Conservation (phyloP, 2,888 invertebrate genomes). For the Atherix ibis region DNA sequence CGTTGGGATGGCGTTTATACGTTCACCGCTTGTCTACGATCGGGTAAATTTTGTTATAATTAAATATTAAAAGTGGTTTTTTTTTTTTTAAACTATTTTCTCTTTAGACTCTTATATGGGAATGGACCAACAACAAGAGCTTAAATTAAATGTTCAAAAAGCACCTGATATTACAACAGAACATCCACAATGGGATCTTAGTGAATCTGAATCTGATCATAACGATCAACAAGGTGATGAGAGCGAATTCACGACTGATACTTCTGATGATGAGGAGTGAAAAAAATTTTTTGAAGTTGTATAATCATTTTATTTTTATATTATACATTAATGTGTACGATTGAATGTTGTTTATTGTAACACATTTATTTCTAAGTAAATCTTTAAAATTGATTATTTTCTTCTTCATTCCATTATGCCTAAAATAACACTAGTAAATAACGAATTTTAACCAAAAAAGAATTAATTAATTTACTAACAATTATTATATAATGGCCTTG, state of each 20-base stretch:
- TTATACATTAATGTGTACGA: background rate
- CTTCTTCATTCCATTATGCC: no score
- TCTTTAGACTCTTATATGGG: constrained; percentile 81
- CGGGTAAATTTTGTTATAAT: constrained; percentile 33
- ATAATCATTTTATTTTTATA: constrained; percentile 5
- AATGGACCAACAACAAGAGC: constrained; percentile 86
- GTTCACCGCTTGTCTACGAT: constrained; percentile 81
- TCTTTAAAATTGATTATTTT: background rate
- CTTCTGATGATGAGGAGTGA: constrained; percentile 42
- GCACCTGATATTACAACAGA: constrained; percentile 80
- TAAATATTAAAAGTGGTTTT: background rate
- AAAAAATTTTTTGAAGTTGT: no score
- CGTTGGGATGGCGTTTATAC: constrained; percentile 83
- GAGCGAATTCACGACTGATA: constrained; percentile 49
- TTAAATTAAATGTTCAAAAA: constrained; percentile 95
- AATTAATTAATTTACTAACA: no score
- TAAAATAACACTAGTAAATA: no score
- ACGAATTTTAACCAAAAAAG: no score
- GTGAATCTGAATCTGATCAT: constrained; percentile 72
- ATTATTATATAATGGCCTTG: no score
- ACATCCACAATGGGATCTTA: constrained; percentile 97
- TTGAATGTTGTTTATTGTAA: background rate
- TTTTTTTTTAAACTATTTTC: background rate
- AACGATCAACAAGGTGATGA: constrained; percentile 44
- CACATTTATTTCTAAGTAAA: background rate